Conservation (phyloP, 2,113 vertebrate genomes). For the Ramphastos sulfuratus region DNA sequence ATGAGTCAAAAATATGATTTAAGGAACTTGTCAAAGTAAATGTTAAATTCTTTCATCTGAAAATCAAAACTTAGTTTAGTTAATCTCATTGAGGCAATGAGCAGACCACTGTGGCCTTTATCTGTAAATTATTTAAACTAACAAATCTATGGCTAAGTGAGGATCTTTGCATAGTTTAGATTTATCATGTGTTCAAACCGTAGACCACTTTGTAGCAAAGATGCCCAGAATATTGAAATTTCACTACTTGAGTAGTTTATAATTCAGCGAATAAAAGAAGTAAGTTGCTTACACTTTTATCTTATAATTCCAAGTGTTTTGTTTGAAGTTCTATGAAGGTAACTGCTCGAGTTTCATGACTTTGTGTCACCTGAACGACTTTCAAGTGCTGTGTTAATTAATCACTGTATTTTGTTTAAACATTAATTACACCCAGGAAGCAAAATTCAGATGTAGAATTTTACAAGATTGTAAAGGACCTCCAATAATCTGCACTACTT, state of each 20-base stretch:
- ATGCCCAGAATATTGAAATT: not conserved
- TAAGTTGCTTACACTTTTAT: not conserved
- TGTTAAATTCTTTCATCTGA: not conserved
- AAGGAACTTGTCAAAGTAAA: not conserved
- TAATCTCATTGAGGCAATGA: not conserved
- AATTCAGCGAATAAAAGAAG: not conserved
- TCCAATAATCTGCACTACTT: not conserved
- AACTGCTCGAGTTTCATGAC: not conserved
- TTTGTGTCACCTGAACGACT: not conserved
- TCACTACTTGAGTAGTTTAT: not conserved
- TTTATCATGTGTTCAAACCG: not conserved
- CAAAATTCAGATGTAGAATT: not conserved
- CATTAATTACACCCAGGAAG: not conserved
- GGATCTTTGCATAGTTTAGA: not conserved
- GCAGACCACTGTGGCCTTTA: not conserved
- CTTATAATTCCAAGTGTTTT: not conserved
- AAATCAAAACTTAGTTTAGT: not conserved
- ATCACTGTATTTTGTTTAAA: not conserved
- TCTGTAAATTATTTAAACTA: not conserved
- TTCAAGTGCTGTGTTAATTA: not conserved
- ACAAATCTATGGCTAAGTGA: not conserved
- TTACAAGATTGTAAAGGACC: not conserved
- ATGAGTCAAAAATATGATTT: not conserved
- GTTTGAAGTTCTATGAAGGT: not conserved
- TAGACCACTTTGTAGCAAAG: not conserved